Evolutionary conservation across 1,140 invertebrate species (phyloP), one percentile per base, ranked within the genome.

Genomic region (Lerema accius): DNA sequence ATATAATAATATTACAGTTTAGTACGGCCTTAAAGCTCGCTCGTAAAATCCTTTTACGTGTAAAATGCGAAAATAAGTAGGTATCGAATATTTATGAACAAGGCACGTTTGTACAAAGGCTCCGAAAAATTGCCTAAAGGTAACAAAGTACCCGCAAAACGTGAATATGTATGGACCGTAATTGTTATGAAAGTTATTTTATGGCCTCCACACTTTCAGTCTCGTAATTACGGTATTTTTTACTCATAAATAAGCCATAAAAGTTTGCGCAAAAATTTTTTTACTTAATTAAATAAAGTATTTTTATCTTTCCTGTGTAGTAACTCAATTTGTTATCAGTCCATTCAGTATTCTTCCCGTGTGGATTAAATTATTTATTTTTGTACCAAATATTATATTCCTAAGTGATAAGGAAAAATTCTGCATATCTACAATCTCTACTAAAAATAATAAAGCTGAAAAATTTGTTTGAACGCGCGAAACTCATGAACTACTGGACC

Each of bases 21-120:
- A 67, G 40, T 65, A 63, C 42, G 37, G 50, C 58, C 56, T 61
- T 71, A 69, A 67, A 66, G 56, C 63, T n/a, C 19, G 53, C 13
- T 23, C 43, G 17, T 43, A 45, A 45, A 58, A 70, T 64, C 63
- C 67, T 66, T 75, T 76, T 58, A 68, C 75, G 67, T 72, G 69
- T 69, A 45, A 61, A 68, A 69, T 63, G 78, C 70, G 83, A 88
- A 85, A 86, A 84, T 77, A 45, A 86, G 85, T 77, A 45, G 51
- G n/a, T n/a, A n/a, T 67, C 73, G 71, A 75, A 85, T 82, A 84
- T 84, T 84, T 81, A 84, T 80, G 72, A 82, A 75, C 78, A n/a
- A n/a, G n/a, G n/a, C n/a, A n/a, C n/a, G n/a, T n/a, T n/a, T n/a
- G n/a, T n/a, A n/a, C n/a, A 72, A 71, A 71, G 63, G 53, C 46